phyloP scores from a whole-genome alignment of 2,797 vertebrate genomes.

The Girardinus metallicus region DNA sequence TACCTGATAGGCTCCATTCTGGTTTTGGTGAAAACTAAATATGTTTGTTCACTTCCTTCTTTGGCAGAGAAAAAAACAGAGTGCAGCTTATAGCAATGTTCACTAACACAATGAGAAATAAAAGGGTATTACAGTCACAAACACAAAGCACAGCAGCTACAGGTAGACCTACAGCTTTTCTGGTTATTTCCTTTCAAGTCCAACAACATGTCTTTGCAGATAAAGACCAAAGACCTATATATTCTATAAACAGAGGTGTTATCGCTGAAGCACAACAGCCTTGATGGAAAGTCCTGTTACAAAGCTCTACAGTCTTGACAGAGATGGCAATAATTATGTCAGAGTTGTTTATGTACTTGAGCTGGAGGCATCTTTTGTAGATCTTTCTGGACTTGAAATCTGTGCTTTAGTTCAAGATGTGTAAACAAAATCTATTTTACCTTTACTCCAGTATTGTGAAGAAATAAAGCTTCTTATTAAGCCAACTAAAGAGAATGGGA shows the following conservation, averaged over 20 bases:
- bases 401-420: slow-evolving; percentile 40
- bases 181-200: slow-evolving; percentile 36
- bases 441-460: slow-evolving; percentile 64
- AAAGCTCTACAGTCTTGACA: slow-evolving; percentile 41
- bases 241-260: slow-evolving; percentile 28
- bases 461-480: slow-evolving; percentile 61
- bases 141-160: slow-evolving; percentile 63
- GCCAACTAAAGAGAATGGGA: slow-evolving; percentile 57
- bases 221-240: slow-evolving; percentile 37
- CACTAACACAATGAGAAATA: slow-evolving; percentile 61
- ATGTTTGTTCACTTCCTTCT: slow-evolving; percentile 24
- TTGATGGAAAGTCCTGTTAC: slow-evolving; percentile 17
- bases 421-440: slow-evolving; percentile 35
- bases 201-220: slow-evolving; percentile 29
- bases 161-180: slow-evolving; percentile 47
- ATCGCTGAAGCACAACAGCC: slow-evolving; percentile 1
- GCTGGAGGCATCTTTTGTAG: slow-evolving; percentile 18
- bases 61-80: slow-evolving; percentile 42
- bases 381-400: slow-evolving; percentile 42
- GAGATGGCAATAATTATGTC: slow-evolving; percentile 33
- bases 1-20: slow-evolving; percentile 33
- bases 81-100: slow-evolving; percentile 18
- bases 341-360: slow-evolving; percentile 26
- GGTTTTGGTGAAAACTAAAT: slow-evolving; percentile 4
- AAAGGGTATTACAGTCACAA: slow-evolving; percentile 53